Evolutionary conservation across 2,797 vertebrate species (phyloP), one percentile per base, ranked within the genome.

Genomic region (Fundulus diaphanus): DNA sequence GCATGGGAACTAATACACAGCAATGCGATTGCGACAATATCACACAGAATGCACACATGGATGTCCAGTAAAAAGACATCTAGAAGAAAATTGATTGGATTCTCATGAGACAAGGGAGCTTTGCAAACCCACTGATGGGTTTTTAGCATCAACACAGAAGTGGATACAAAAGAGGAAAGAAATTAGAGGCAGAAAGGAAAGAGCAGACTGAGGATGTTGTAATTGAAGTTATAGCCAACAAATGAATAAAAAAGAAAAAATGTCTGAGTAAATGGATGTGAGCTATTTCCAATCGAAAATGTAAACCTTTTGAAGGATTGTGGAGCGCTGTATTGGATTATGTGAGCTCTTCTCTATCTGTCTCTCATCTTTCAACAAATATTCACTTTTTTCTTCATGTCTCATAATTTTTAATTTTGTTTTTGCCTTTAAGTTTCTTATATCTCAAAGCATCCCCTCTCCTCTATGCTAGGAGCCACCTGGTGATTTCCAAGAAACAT

Each of bases 31-130:
- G 42, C 42, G 54, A 49, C 63, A 73, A 24, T 6, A n/a, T 72
- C 54, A 56, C 86, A 85, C 67, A 72, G 74, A 65, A 82, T 70
- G 69, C 46, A 74, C 74, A 74, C 51, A 35, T 22, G 68, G 76
- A 83, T 67, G 69, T 71, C 70, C 24, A 7, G 77, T 51, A 63
- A 52, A 75, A 80, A 63, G 65, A 59, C 61, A 59, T 69, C 46
- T 46, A 72, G 76, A 76, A 78, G 79, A 75, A 87, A 89, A 88
- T 89, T 86, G 81, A 92, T 89, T 89, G 71, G 52, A 31, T 65
- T 89, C 88, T 83, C 78, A 20, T 48, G 85, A 89, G 83, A 85
- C 79, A 85, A 79, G 85, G 74, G 73, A 82, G 82, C 68, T 87
- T 12, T 66, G 71, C 70, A 66, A 42, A 66, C 24, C 37, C 24